Evolutionary conservation across 2,113 vertebrate genomes (phyloP), one percentile per base, ranked within the genome.

Genomic region (Thinocorus orbignyianus): DNA sequence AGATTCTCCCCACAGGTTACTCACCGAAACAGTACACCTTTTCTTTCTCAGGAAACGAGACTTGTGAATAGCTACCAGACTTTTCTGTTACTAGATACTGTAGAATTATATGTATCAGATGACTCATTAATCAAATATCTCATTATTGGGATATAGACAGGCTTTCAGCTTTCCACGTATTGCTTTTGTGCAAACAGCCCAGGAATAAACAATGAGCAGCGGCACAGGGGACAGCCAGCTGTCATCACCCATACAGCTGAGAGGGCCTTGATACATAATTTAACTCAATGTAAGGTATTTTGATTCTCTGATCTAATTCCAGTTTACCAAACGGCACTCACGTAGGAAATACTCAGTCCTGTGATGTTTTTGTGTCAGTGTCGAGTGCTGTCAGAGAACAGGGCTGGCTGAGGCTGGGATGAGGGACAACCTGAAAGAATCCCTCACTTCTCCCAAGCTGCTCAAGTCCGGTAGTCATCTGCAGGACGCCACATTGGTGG

Each of bases 1-100:
- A 81, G 92, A 95, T 81, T 87, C 88, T 95, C 93, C 88, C 92
- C 94, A n/a, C 93, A 73, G 86, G 93, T 95, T 93, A 80, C 74
- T 83, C 83, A 33, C 81, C 86, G 97, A 98, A 97, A 98, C 84
- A 65, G 95, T 95, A 98, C 14, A 92, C 95, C 69, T n/a, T 92
- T 95, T 95, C 92, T 96, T 97, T 95, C 92, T 95, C 60, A 90
- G 93, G 94, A 97, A 97, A 97, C 7, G 1, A 69, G 96, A 92
- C 95, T 96, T 81, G 88, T 80, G 52, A 97, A 96, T 96, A 97
- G 86, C 77, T 95, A 92, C 8, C 44, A 80, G 66, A 88, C 69
- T 86, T 96, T 88, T 88, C 92, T 97, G 98, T 97, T 95, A 98
- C 81, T 86, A 92, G 97, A 98, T 97, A 98, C 82, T 79, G 55